These are phyloP conservation scores for Scolopax rusticola DNA, from an alignment of 2,797 vertebrate species.

Conservation along the genomic window DNA sequence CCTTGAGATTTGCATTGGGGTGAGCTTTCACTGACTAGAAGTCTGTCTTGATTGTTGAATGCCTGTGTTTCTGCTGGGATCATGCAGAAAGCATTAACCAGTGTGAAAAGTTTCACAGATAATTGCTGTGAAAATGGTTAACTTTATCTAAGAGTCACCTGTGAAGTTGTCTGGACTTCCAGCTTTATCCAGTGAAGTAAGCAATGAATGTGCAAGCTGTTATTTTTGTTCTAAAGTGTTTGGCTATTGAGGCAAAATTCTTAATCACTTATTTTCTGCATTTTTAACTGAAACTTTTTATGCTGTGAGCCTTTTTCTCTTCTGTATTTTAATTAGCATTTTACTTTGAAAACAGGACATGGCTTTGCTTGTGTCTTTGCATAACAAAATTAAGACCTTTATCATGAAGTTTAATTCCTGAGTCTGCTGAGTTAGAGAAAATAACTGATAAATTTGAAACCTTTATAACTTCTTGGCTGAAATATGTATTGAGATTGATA, in stretches of 20 bases:
- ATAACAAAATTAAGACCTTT: neutral
- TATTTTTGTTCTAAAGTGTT: neutral
- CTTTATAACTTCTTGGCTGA: neutral
- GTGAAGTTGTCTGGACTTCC: neutral
- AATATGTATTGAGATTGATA: neutral
- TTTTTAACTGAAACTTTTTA: neutral
- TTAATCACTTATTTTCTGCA: neutral
- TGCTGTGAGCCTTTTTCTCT: neutral
- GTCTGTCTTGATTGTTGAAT: neutral
- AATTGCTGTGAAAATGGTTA: neutral
- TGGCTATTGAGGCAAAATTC: neutral
- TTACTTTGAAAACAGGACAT: neutral
- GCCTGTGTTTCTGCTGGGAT: neutral
- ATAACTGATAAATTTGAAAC: neutral
- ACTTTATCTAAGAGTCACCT: neutral
- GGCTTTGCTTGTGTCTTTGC: neutral
- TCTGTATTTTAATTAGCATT: neutral
- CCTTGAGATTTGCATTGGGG: neutral
- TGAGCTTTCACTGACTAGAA: neutral
- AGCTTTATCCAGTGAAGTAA: neutral
- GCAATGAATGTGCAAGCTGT: neutral
- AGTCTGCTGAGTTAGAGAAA: neutral
- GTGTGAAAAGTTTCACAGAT: accelerated
- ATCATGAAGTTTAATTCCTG: neutral
- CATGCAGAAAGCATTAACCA: neutral